Evolutionary conservation across 2,797 vertebrate genomes (phyloP), one percentile per base, ranked within the genome.

Genomic region (Anas georgica): DNA sequence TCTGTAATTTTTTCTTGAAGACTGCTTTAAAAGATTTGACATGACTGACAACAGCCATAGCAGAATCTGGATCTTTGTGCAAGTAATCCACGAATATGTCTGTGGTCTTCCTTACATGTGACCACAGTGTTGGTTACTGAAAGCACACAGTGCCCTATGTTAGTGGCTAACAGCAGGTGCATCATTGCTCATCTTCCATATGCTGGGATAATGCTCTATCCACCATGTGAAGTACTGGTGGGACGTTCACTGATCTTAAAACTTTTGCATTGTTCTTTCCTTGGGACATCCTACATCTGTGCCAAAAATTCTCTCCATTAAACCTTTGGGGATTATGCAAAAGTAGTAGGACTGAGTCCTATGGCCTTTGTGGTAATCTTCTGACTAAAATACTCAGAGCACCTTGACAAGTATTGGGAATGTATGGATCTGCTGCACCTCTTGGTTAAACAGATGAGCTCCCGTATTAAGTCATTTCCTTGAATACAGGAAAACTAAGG

Each of bases 271-370:
- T 28, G 8, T 20, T 84, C 52, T 69, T 31, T 1, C 4, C 33
- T 73, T 69, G 25, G 39, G 13, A 41, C 2, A 9, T 26, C 41
- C 5, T 28, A 50, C 7, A 43, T 0, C 0, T 6, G 10, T 52
- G 23, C 7, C 15, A n/a, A 46, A 63, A 66, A 45, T 1, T 25
- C 22, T 50, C 31, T 62, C 12, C 45, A 9, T 8, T 66, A 76
- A 76, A 50, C 3, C 15, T 8, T 76, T 23, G 16, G 0, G 9
- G 15, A 8, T 64, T 67, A 25, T 28, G 3, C 25, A 56, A 2
- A 26, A 7, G 8, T 5, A 77, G 33, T 28, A 83, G 5, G 31
- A 78, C 2, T 68, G 25, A 75, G 7, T 70, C 26, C 33, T 52
- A 9, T 4, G 7, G 39, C 7, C 4, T 74, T 67, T 68, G 26